Evolutionary conservation across 1,140 invertebrate species (phyloP), one percentile per base, ranked within the genome.

Genomic region (Nautilus pompilius): DNA sequence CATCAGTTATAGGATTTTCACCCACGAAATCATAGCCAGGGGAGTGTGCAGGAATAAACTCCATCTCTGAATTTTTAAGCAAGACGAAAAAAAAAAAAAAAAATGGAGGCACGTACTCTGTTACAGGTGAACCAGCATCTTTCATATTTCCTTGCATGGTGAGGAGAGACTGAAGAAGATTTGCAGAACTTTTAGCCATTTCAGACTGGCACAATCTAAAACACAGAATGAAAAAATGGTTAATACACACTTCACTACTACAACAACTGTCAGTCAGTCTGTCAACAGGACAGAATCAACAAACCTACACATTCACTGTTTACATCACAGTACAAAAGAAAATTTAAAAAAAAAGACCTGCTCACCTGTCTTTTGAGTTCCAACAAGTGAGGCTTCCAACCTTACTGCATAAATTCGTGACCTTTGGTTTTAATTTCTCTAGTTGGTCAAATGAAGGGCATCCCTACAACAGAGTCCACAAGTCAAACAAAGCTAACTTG

Each of bases 281-380:
- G n/a, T n/a, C n/a, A n/a, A 55, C 49, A 28, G 17, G 29, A 8
- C 5, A 36, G 57, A 15, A 36, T 6, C 17, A 5, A 5, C 5
- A 54, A 17, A 26, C 15, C 30, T 17, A 30, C 30, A 32, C 26
- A 20, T 57, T 63, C 32, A 51, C 6, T 51, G n/a, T 71, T 82
- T 84, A 49, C 17, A 76, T 80, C 51, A 41, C 36, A 67, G 28
- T 48, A 67, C 49, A 41, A 30, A 58, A 49, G 49, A 59, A 33
- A 22, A 53, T 46, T 62, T 13, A 30, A 45, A 63, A 33, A 56
- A 33, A 67, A 61, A 24, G 59, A 17, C 20, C 46, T 51, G 45
- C 63, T 69, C 75, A 89, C 83, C 85, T 87, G 74, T 88, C 88
- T 71, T 87, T 88, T 24, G 88, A 84, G 29, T 86, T 87, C 29